These are phyloP conservation scores for Agraylea sexmaculata DNA, from an alignment of 1,140 invertebrate species.

Conservation along the genomic window DNA sequence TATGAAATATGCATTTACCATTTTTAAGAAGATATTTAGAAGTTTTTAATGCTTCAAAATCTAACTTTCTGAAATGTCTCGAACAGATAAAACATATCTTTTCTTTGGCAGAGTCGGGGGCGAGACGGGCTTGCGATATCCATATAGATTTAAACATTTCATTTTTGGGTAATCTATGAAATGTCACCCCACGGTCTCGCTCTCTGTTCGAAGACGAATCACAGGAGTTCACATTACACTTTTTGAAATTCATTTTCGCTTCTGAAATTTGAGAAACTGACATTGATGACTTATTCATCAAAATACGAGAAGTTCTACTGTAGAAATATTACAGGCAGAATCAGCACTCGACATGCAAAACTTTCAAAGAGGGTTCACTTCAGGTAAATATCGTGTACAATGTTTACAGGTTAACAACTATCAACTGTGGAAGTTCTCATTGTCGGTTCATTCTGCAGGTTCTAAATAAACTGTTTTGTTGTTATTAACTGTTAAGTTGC, in stretches of 20 bases:
- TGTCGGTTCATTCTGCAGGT: too few species aligned
- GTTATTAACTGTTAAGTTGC: too few species aligned
- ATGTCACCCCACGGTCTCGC: constrained; percentile 39
- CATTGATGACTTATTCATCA: too few species aligned
- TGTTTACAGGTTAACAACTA: too few species aligned
- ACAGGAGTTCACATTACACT: constrained; percentile 29
- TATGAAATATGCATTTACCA: constrained; percentile 44
- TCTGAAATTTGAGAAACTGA: too few species aligned
- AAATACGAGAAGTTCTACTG: too few species aligned
- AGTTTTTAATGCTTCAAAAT: constrained; percentile 40
- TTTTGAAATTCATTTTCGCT: constrained; percentile 17
- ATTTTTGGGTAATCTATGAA: constrained; percentile 44
- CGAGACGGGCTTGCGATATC: constrained; percentile 39
- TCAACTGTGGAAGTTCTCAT: too few species aligned
- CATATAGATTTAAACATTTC: constrained; percentile 32
- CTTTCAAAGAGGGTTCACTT: too few species aligned
- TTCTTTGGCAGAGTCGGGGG: constrained; percentile 35
- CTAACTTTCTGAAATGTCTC: constrained; percentile 47
- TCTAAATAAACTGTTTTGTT: too few species aligned
- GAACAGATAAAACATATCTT: constrained; percentile 49
- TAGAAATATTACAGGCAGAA: too few species aligned
- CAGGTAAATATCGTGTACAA: too few species aligned
- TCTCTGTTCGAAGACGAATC: constrained; percentile 28
- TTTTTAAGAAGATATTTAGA: constrained; percentile 33
- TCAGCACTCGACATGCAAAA: too few species aligned